Evolutionary conservation across 2,797 vertebrate species (phyloP).

Genomic region (Coranthus polyacanthus): DNA sequence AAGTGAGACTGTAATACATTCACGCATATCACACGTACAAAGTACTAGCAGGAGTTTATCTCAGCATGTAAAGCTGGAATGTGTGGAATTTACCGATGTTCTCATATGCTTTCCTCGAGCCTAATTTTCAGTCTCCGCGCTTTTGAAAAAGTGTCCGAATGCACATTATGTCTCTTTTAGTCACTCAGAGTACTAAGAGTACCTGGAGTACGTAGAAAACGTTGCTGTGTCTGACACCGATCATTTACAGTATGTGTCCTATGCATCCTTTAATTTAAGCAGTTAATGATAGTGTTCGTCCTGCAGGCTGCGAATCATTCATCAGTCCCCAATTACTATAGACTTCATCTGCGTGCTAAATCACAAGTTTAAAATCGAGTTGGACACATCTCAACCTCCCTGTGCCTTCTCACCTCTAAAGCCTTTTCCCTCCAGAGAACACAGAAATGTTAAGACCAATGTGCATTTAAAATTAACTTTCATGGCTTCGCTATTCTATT

Average conservation of each 20-base stretch:
- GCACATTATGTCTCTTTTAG: not conserved
- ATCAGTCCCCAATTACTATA: too few species aligned
- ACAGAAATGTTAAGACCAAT: too few species aligned
- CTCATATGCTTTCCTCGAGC: not conserved
- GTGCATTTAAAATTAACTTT: too few species aligned
- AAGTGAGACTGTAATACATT: not conserved
- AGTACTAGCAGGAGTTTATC: constrained; percentile 10
- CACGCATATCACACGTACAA: constrained; percentile 14
- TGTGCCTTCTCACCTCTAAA: too few species aligned
- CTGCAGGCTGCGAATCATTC: not conserved
- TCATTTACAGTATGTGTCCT: not conserved
- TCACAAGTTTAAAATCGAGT: too few species aligned
- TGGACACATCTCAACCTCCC: too few species aligned
- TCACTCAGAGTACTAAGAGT: too few species aligned
- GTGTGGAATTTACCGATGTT: constrained; percentile 16
- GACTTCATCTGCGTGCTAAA: too few species aligned
- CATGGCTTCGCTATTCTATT: too few species aligned
- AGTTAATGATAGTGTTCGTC: not conserved
- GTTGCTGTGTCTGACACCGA: not conserved
- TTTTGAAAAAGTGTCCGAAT: not conserved
- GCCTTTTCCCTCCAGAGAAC: too few species aligned
- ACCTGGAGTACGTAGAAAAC: not conserved
- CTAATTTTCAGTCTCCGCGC: constrained; percentile 5
- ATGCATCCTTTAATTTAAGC: not conserved
- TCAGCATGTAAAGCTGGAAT: constrained; percentile 22